These are phyloP conservation scores for Lasioglossum oenotherae DNA, from an alignment of 2,888 invertebrate genomes.

Conservation along the genomic window DNA sequence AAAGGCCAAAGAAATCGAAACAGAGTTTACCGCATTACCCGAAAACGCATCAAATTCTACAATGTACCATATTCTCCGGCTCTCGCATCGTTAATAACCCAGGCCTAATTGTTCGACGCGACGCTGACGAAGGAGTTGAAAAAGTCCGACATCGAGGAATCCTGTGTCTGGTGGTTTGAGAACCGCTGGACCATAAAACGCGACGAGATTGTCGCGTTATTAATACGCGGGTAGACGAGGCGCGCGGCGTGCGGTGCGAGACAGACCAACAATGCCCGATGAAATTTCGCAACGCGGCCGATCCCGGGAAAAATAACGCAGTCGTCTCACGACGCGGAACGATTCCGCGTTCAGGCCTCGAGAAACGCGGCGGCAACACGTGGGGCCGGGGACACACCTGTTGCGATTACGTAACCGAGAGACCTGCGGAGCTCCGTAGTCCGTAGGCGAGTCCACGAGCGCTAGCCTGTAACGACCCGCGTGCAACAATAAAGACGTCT, in stretches of 20 bases:
- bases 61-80: too few species aligned
- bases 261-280: conserved; percentile 12
- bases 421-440: conserved; percentile 49
- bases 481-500: conserved; percentile 68
- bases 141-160: not conserved
- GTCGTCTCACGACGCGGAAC: conserved; percentile 33
- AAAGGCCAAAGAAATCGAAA: too few species aligned
- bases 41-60: too few species aligned
- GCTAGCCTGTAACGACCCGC: conserved; percentile 51
- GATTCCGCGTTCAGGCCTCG: conserved; percentile 47
- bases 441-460: conserved; percentile 55
- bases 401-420: conserved; percentile 71
- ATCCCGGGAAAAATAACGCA: conserved; percentile 37
- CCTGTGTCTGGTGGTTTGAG: not conserved
- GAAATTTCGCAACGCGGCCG: conserved; percentile 28
- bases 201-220: conserved; percentile 29
- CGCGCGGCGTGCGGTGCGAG: not conserved
- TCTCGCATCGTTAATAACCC: not conserved
- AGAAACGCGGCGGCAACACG: conserved; percentile 53
- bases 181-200: conserved; percentile 18
- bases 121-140: not conserved
- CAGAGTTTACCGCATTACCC: too few species aligned
- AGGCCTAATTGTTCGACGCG: not conserved
- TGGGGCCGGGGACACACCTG: conserved; percentile 69
- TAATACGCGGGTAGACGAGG: not conserved